Conservation (phyloP, 2,113 vertebrate species). For the Colinus virginianus region DNA sequence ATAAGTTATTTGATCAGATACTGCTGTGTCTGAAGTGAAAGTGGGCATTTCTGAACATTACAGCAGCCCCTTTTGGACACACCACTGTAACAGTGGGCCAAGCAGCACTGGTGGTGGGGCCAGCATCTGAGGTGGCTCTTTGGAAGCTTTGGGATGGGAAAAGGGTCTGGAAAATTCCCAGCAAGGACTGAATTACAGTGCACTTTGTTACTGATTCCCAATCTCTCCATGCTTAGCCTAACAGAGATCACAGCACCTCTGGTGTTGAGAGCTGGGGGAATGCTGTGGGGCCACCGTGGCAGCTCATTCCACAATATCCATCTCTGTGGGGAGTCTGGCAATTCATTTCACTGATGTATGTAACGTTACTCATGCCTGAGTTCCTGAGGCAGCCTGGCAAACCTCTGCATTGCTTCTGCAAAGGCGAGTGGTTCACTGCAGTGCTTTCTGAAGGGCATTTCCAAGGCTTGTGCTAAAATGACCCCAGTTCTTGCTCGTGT, state of each 20-base stretch:
- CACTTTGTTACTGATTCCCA: neutral
- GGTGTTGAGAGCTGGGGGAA: neutral
- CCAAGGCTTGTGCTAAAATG: neutral
- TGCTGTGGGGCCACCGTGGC: neutral
- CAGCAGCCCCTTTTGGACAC: fast-evolving
- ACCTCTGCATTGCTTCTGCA: neutral
- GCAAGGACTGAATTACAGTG: neutral
- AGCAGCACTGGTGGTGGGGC: fast-evolving
- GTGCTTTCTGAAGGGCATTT: neutral
- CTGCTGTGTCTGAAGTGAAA: neutral
- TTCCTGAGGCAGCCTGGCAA: neutral
- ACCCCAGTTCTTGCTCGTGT: neutral
- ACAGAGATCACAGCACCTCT: neutral
- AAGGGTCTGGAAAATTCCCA: neutral
- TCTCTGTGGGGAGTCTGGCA: fast-evolving
- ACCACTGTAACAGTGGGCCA: neutral
- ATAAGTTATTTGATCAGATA: neutral
- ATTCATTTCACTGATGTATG: neutral
- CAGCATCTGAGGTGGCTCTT: fast-evolving
- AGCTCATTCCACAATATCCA: fast-evolving
- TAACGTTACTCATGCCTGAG: neutral
- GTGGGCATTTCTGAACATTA: neutral
- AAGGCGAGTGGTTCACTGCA: neutral
- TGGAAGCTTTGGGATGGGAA: neutral
- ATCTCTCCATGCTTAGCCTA: neutral